Evolutionary conservation across 2,797 vertebrate species (phyloP).

Genomic region (Rhadinocentrus ornatus): DNA sequence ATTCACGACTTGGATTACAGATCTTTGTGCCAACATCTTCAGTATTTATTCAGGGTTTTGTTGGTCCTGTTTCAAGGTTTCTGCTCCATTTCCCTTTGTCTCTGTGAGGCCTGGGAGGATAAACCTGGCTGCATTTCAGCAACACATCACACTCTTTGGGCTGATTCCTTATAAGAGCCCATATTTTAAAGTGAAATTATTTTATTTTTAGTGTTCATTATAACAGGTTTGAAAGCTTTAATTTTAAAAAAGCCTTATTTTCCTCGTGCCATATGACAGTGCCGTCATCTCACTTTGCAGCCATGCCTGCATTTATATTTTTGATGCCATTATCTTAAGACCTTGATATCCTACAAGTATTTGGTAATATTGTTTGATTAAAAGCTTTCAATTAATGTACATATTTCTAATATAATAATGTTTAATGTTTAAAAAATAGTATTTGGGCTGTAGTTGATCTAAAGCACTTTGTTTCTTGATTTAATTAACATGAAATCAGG

Average conservation of each 20-base stretch:
- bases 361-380: no score
- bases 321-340: no score
- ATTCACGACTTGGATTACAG: constrained; percentile 20
- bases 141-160: neutral
- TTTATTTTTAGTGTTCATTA: neutral
- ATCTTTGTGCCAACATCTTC: neutral
- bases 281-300: neutral
- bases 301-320: no score
- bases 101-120: neutral
- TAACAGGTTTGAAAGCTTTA: neutral
- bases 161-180: neutral
- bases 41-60: constrained; percentile 8
- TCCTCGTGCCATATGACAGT: neutral
- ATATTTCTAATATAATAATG: no score
- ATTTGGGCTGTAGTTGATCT: no score
- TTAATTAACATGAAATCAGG: no score
- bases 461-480: no score
- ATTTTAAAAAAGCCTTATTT: neutral
- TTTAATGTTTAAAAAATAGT: no score
- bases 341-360: no score
- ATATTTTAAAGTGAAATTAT: neutral
- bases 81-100: neutral
- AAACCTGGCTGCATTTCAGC: constrained; percentile 30
- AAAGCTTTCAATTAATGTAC: no score
- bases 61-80: constrained; percentile 5